Percentiles rank a stretch among this genome's conserved stretches.
These are phyloP conservation scores for Rugalucina vietnamica DNA, from an alignment of 2,888 invertebrate genomes.

Conservation along the genomic window DNA sequence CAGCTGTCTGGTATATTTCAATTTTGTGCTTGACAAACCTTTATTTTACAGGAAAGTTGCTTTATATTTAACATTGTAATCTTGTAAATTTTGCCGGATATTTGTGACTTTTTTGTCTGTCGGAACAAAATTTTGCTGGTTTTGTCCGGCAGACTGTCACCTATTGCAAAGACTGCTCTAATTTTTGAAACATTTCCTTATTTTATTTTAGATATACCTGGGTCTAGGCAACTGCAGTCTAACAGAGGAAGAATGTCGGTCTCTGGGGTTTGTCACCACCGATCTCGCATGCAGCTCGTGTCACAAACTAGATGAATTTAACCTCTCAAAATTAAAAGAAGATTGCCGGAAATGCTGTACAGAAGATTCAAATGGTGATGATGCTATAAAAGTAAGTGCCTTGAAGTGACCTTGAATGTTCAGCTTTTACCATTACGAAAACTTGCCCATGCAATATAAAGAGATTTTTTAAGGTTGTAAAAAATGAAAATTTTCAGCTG, in stretches of 20 bases:
- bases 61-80: background rate
- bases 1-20: no score
- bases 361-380: conserved; percentile 87
- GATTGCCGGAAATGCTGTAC: conserved; percentile 81
- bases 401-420: no score
- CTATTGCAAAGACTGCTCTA: background rate
- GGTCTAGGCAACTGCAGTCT: conserved; percentile 62
- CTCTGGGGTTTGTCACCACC: conserved; percentile 92
- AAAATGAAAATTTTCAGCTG: no score
- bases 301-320: conserved; percentile 91
- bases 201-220: conserved; percentile 70
- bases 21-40: background rate
- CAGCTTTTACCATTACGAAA: no score
- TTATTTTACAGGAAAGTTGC: background rate
- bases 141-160: no score
- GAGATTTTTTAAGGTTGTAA: no score
- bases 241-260: conserved; percentile 90
- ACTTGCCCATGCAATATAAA: no score
- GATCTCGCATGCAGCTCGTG: conserved; percentile 95
- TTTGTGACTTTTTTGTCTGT: no score
- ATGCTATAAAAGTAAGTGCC: conserved; percentile 84
- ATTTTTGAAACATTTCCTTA: no score
- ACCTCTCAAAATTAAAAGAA: conserved; percentile 87
- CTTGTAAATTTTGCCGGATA: no score
- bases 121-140: no score